phyloP scores from a whole-genome alignment of 30 jellyfish, hydroid and myxozoan species.

The Turritopsis rubra region DNA sequence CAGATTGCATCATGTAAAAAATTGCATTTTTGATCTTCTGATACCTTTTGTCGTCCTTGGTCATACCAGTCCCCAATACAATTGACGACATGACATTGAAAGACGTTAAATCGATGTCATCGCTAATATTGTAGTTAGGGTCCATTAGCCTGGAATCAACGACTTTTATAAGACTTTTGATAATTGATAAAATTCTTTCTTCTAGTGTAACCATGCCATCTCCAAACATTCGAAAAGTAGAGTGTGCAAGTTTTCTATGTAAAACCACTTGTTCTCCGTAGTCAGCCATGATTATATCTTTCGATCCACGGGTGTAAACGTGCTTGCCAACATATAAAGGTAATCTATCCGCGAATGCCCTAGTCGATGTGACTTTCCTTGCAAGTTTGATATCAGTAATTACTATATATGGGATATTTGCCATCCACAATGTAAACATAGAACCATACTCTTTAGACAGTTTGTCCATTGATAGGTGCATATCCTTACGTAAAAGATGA shows the following conservation, averaged over 20 bases:
- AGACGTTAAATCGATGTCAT: background rate
- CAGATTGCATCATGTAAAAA: conserved; percentile 29
- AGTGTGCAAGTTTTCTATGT: conserved; percentile 7
- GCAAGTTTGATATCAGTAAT: conserved; percentile 12
- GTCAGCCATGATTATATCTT: conserved; percentile 16
- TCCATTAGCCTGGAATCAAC: background rate
- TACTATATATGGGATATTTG: conserved; percentile 12
- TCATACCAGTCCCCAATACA: background rate
- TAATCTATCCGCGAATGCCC: conserved; percentile 6
- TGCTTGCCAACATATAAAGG: conserved; percentile 18
- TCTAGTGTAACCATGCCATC: background rate
- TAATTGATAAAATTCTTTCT: background rate
- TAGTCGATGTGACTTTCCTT: conserved; percentile 6
- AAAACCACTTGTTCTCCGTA: conserved; percentile 8
- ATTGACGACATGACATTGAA: conserved; percentile 21
- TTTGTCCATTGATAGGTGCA: conserved; percentile 7
- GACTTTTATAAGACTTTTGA: background rate
- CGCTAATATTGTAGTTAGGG: background rate
- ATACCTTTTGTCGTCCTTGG: conserved; percentile 5
- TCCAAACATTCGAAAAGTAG: conserved; percentile 14
- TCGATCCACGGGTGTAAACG: conserved; percentile 8
- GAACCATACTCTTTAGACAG: conserved; percentile 15
- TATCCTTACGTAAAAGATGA: conserved; percentile 9
- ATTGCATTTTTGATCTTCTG: conserved; percentile 4
- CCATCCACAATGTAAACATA: conserved; percentile 22